Base-by-base conservation (phyloP, 2,797 vertebrate species). In the Leptatherina wallacei region DNA sequence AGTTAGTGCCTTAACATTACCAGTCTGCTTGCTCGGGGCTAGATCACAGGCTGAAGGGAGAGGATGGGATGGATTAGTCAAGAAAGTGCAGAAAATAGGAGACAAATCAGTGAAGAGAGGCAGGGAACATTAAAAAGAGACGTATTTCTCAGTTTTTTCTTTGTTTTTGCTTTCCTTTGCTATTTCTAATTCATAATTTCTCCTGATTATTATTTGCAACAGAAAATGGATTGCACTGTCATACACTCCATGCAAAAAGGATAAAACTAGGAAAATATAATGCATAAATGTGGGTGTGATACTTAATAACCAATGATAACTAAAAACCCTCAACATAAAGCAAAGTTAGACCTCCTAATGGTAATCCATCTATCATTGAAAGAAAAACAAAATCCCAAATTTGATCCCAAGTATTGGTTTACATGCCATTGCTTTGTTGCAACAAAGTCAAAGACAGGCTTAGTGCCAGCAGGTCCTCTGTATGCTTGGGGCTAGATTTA, bases 401-500 rank as follows among this genome's bases (percentile, higher is more conserved):
- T 16, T 52, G 8, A 75, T 36, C 12, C 47, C 27, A 20, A 24
- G 18, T 47, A 70, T 44, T 60, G 33, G 81, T 62, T 63, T 60
- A 58, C 62, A 65, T 79, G n/a, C 51, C 29, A 12, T 18, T 57
- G 2, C n/a, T 54, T 65, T 78, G 71, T 57, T 66, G 8, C 58
- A 56, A 51, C 29, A 67, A 54, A 70, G 36, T 55, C 35, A 80
- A 75, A 73, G 65, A 69, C 61, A 77, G 16, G 77, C 76, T 69
- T 71, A 24, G 56, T 82, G 82, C 76, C 80, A 89, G 85, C 72
- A 55, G 83, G 81, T 66, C 82, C 77, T 83, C 75, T 89, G 82
- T 86, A 82, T 93, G 93, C 94, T 94, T 89, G 88, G 88, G 92
- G 94, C 86, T 87, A 91, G 91, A 94, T 93, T 92, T 92, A 94